These are phyloP conservation scores for Girardinus metallicus DNA, from an alignment of 2,797 vertebrate species.

Conservation along the genomic window DNA sequence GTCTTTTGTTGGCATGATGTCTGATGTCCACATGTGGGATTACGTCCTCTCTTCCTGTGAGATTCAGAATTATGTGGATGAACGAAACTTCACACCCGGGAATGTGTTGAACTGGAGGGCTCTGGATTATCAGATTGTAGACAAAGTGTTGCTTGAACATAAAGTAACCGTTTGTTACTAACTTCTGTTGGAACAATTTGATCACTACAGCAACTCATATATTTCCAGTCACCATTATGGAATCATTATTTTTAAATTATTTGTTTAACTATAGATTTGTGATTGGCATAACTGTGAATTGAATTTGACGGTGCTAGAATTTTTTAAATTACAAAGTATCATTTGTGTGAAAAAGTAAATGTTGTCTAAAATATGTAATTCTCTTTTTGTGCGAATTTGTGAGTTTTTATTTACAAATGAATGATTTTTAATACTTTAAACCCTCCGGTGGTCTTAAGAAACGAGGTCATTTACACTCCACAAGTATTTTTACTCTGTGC, in stretches of 20 bases:
- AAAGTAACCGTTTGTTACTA: conserved; percentile 24
- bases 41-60: conserved; percentile 57
- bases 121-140: conserved; percentile 37
- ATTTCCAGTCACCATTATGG: background rate
- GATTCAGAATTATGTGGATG: conserved; percentile 47
- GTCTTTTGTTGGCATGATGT: conserved; percentile 70
- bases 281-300: background rate
- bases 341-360: background rate
- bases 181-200: background rate
- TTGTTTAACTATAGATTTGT: background rate
- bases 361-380: background rate
- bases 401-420: background rate
- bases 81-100: conserved; percentile 42
- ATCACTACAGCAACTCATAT: background rate
- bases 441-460: background rate
- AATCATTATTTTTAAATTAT: background rate
- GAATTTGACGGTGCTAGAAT: background rate
- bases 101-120: conserved; percentile 62
- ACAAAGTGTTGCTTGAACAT: conserved; percentile 45
- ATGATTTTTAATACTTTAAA: background rate
- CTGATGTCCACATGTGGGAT: conserved; percentile 70
- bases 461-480: too few relatives aligned
- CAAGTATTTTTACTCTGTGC: too few relatives aligned
- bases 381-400: background rate
- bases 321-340: background rate